These are phyloP conservation scores for Latrodectus hesperus DNA, from an alignment of 2,888 invertebrate species.

Conservation along the genomic window DNA sequence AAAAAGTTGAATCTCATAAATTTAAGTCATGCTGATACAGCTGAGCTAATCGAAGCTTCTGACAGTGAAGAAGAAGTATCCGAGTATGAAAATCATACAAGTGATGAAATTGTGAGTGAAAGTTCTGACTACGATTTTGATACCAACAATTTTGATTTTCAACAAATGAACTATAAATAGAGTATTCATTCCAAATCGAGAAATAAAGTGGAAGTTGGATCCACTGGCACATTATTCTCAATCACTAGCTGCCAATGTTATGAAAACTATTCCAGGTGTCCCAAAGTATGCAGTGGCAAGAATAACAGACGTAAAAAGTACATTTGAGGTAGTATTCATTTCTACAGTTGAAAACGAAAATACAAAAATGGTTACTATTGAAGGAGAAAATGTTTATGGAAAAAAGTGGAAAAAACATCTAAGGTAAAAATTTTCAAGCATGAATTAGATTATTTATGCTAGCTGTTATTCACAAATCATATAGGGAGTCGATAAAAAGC, in stretches of 20 bases:
- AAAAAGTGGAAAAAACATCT: too few relatives aligned
- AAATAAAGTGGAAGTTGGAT: slow-evolving; percentile 18
- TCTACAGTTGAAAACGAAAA: slow-evolving; percentile 21
- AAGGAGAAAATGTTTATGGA: too few relatives aligned
- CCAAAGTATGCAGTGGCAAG: slow-evolving; percentile 10
- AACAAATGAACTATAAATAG: slow-evolving; percentile 4
- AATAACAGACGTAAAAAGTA: slow-evolving; percentile 12
- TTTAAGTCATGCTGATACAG: too few relatives aligned
- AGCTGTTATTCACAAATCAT: too few relatives aligned
- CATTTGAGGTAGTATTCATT: slow-evolving; percentile 14
- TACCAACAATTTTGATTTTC: background rate
- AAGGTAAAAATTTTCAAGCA: too few relatives aligned
- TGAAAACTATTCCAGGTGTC: slow-evolving; percentile 2
- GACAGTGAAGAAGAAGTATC: too few relatives aligned
- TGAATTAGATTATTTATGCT: too few relatives aligned
- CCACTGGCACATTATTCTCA: background rate
- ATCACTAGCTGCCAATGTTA: background rate
- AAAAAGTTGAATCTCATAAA: too few relatives aligned
- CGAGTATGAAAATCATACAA: too few relatives aligned
- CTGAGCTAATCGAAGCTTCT: too few relatives aligned
- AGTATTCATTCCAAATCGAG: slow-evolving; percentile 5
- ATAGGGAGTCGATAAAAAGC: too few relatives aligned
- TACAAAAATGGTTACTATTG: background rate
- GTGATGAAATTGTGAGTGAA: too few relatives aligned
- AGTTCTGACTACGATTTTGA: background rate